phyloP scores from a whole-genome alignment of 92 coral and sea anemone species.

The Palythoa heliodiscus region DNA sequence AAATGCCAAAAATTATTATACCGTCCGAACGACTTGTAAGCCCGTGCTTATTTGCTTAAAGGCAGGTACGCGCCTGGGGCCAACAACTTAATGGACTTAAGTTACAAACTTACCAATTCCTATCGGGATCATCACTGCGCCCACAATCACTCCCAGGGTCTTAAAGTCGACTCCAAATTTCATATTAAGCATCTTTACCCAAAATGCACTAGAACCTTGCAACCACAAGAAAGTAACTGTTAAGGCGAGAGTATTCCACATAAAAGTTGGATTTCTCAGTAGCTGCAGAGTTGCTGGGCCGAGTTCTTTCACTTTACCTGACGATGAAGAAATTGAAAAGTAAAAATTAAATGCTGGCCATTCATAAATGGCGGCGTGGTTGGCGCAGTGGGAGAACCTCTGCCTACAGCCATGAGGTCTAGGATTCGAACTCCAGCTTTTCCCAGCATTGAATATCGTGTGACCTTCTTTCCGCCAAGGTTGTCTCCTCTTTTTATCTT shows the following conservation, averaged over 20 bases:
- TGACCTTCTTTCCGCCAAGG: too few species aligned
- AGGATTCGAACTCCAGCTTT: too few species aligned
- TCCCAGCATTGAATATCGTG: too few species aligned
- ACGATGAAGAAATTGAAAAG: background rate
- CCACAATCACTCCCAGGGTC: constrained; percentile 23
- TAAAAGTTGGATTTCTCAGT: constrained; percentile 46
- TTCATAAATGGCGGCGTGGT: too few species aligned
- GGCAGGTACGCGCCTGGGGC: constrained; percentile 75
- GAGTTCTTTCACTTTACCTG: constrained; percentile 33
- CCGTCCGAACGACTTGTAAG: constrained; percentile 65
- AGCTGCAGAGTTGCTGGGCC: constrained; percentile 39
- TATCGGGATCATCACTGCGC: background rate
- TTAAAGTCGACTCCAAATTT: constrained; percentile 37
- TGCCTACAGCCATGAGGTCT: too few species aligned
- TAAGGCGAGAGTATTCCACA: constrained; percentile 48
- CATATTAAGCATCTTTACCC: constrained; percentile 27
- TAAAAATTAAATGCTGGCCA: background rate
- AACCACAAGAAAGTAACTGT: constrained; percentile 37
- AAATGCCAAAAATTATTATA: too few species aligned
- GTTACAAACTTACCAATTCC: constrained; percentile 16
- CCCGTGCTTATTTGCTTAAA: constrained; percentile 71
- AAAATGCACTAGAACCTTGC: constrained; percentile 18
- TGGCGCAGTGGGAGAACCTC: too few species aligned
- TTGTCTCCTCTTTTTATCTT: too few species aligned
- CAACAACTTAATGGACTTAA: too few species aligned